Evolutionary conservation across 1,140 invertebrate genomes (phyloP).

Genomic region (Octopus bimaculoides): DNA sequence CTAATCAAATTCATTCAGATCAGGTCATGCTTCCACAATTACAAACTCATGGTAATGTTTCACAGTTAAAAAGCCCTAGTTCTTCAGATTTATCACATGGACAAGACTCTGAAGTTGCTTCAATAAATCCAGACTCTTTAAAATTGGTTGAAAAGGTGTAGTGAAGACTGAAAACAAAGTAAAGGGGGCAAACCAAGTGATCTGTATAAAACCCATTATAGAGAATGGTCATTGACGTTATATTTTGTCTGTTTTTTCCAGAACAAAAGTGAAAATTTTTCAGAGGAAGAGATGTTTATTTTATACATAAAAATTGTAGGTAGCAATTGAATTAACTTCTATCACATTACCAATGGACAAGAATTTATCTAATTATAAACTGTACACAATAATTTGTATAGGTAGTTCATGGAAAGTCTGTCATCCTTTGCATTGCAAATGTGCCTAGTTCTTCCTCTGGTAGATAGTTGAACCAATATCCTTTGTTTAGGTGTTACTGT

Average conservation of each 20-base stretch:
- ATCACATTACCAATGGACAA: constrained; percentile 13
- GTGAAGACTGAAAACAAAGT: constrained; percentile 11
- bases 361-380: constrained; percentile 7
- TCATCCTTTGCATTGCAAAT: constrained; percentile 15
- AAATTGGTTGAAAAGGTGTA: constrained; percentile 51
- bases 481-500: constrained; percentile 10
- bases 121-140: constrained; percentile 48
- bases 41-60: constrained; percentile 41
- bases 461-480: not conserved
- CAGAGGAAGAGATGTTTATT: constrained; percentile 13
- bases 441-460: constrained; percentile 12
- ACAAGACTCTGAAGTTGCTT: constrained; percentile 44
- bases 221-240: constrained; percentile 14
- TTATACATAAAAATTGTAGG: constrained; percentile 13
- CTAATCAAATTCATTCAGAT: constrained; percentile 49
- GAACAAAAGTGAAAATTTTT: constrained; percentile 3
- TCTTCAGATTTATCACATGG: constrained; percentile 37
- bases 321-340: constrained; percentile 12
- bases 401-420: constrained; percentile 12
- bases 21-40: constrained; percentile 47
- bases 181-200: not conserved
- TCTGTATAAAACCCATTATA: not conserved
- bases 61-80: constrained; percentile 39
- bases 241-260: constrained; percentile 11
- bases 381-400: constrained; percentile 15